Conservation (phyloP, 2,888 invertebrate species). For the Hermaeophaga mercurialis region DNA sequence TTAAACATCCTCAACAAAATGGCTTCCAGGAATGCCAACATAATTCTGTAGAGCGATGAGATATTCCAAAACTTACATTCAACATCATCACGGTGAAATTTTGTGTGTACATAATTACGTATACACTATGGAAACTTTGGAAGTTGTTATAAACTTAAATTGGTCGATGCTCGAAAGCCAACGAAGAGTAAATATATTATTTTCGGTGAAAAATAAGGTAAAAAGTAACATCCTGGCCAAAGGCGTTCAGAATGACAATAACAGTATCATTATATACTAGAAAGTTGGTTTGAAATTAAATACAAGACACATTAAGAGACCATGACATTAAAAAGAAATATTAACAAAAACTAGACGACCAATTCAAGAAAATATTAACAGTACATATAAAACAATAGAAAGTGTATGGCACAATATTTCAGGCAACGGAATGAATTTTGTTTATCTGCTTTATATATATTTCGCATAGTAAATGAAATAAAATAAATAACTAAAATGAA, state of each 20-base stretch:
- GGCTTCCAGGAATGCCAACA: constrained; percentile 24
- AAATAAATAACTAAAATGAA: too few species aligned
- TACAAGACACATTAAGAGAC: too few species aligned
- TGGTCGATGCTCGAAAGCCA: constrained; percentile 31
- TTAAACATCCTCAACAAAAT: constrained; percentile 15
- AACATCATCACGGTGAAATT: constrained; percentile 26
- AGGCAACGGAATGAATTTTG: too few species aligned
- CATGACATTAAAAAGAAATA: too few species aligned
- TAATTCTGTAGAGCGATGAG: constrained; percentile 28
- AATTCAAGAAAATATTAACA: too few species aligned
- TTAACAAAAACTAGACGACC: too few species aligned
- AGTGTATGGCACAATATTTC: too few species aligned
- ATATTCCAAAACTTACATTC: constrained; percentile 25
- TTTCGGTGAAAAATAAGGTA: constrained; percentile 9
- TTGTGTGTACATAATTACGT: constrained; percentile 33
- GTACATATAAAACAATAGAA: too few species aligned
- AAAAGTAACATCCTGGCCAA: neutral
- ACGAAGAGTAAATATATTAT: constrained; percentile 9
- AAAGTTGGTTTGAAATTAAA: too few species aligned
- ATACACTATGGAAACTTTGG: constrained; percentile 25
- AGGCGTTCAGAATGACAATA: neutral
- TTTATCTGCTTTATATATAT: too few species aligned
- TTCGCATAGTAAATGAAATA: too few species aligned
- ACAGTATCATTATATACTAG: too few species aligned
- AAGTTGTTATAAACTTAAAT: constrained; percentile 31